Base-by-base conservation (phyloP, 1,140 invertebrate genomes). In the Carcinoscorpius rotundicauda region DNA sequence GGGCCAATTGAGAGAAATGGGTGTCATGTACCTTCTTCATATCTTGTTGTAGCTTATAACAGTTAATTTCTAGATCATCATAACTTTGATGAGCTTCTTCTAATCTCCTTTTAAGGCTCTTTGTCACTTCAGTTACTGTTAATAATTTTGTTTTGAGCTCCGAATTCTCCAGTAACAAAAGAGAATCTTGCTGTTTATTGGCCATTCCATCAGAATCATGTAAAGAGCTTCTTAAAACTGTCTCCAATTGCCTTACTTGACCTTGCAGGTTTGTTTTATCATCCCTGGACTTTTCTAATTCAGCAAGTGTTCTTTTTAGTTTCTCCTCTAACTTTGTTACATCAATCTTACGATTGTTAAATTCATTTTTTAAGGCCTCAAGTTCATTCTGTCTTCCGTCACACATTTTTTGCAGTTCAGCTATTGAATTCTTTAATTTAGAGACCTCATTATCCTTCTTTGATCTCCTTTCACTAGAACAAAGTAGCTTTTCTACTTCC, bases 41-140 rank as follows among this genome's bases (percentile, higher is more conserved):
- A 72, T 89, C 87, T 73, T 88, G 86, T 60, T 84, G 83, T 52
- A 89, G 77, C 52, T 84, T 84, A 65, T 87, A 82, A 69, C 88
- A 84, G 49, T 84, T 82, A 49, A 92, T 75, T 74, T 93, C 89
- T 5, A 91, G 75, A 67, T 85, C 85, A 75, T 92, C 89, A 71
- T 86, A 87, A 71, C 85, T 83, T 29, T 83, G 83, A 72, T 92
- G 85, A 4, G 87, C 85, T 70, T 88, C 86, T 11, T 86, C 83
- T 1, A 93, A 77, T 72, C 91, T 87, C 29, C 85, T 82, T 68
- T 90, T 89, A 81, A 93, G 85, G 4, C 85, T 83, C 68, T 86
- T 80, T 11, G 91, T 91, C 78, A 92, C 89, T 64, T 85, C 80
- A 1, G 91, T 84, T 0, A 88, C 88, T 74, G 87, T 90, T 29